phyloP scores from a whole-genome alignment of 2,797 vertebrate species.

The Dendrocincla tyrannina region DNA sequence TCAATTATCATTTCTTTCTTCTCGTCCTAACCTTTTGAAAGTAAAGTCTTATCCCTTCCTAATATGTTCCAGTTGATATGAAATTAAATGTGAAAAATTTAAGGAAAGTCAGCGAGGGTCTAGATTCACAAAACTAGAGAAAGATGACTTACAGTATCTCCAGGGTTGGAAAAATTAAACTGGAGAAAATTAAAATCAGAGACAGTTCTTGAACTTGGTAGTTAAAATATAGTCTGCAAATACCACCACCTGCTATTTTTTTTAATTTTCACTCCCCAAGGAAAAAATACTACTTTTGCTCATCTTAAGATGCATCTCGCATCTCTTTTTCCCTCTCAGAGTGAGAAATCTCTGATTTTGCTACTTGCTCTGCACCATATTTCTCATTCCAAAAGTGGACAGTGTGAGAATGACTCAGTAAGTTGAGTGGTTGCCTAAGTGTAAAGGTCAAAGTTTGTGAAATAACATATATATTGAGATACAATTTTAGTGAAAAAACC shows the following conservation, averaged over 20 bases:
- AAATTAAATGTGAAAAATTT: slow-evolving; percentile 30
- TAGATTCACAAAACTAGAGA: not conserved
- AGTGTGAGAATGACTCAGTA: not conserved
- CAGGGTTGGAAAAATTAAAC: slow-evolving; percentile 3
- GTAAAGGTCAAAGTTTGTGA: not conserved
- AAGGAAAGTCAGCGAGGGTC: not conserved
- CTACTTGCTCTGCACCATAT: not conserved
- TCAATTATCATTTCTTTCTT: not conserved
- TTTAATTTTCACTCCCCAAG: not conserved
- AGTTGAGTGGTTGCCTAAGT: not conserved
- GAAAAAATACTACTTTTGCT: not conserved
- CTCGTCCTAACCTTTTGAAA: not conserved
- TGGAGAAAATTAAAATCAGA: slow-evolving; percentile 7
- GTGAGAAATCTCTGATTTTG: not conserved
- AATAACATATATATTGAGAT: not conserved
- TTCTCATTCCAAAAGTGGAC: not conserved
- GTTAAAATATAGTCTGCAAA: not conserved
- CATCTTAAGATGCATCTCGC: not conserved
- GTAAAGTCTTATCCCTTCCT: not conserved
- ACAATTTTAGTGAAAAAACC: not conserved
- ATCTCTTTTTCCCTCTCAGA: not conserved
- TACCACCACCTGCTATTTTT: not conserved
- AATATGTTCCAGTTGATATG: not conserved
- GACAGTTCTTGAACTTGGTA: not conserved
- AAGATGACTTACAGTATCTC: not conserved